Conservation (phyloP, 2,888 invertebrate species). For the Cataglyphis rosenhaueri region DNA sequence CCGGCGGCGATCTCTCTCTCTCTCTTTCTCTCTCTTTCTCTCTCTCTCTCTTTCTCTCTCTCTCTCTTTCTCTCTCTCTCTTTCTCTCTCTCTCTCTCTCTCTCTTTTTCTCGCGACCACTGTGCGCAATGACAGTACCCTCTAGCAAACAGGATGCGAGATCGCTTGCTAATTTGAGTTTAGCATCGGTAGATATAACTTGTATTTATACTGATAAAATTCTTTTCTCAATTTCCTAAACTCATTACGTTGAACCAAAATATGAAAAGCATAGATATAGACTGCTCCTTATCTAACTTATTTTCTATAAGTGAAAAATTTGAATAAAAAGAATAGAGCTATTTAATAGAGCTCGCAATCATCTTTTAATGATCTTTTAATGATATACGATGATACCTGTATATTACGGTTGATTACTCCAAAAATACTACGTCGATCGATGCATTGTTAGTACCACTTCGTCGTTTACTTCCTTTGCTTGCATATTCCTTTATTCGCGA, state of each 20-base stretch:
- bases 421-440: too few relatives aligned
- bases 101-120: slow-evolving; percentile 24
- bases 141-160: not conserved
- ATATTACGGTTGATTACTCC: too few relatives aligned
- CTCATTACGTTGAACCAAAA: not conserved
- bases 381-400: too few relatives aligned
- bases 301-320: not conserved
- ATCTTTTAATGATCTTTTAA: too few relatives aligned
- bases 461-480: too few relatives aligned
- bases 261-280: too few relatives aligned
- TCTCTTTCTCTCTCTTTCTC: slow-evolving; percentile 18
- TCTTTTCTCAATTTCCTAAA: too few relatives aligned
- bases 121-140: not conserved
- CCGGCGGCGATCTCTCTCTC: not conserved
- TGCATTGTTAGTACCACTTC: too few relatives aligned
- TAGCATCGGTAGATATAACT: not conserved
- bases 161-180: not conserved
- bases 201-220: not conserved
- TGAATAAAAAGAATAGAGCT: not conserved
- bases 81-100: slow-evolving; percentile 42
- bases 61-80: slow-evolving; percentile 22
- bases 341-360: not conserved
- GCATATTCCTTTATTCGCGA: too few relatives aligned
- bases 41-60: slow-evolving; percentile 28
- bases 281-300: too few relatives aligned